Base-by-base conservation (phyloP, 2,797 vertebrate species). In the Uromys caudimaculatus region DNA sequence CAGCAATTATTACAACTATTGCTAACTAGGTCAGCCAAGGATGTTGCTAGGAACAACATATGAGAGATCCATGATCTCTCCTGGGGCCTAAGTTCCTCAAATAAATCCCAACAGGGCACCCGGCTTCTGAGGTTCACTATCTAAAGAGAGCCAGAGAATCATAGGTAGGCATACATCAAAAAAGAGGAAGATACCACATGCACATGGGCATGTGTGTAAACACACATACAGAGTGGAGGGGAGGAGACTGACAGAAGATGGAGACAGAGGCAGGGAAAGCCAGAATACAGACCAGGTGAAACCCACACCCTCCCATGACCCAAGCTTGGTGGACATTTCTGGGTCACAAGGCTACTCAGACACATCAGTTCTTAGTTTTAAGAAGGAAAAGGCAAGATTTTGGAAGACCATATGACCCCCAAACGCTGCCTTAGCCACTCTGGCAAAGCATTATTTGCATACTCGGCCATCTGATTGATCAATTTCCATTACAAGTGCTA, bases 341-440 rank as follows among this genome's bases (percentile, higher is more conserved):
- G 17, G 23, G 10, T 47, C 38, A 84, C 12, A 21, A 60, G 7
- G 21, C 23, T 10, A 62, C 38, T 9, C 11, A 5, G 1, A 6
- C 4, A 17, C 32, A 52, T 6, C 17, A 38, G 2, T 44, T 32
- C 3, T 52, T 35, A 6, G 14, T n/a, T 58, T 24, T 76, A 0
- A 54, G 0, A 19, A 7, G 5, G 11, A 32, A 79, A 17, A 12
- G 21, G 0, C 3, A 24, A 16, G 32, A 0, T 54, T 23, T 35
- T 21, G 0, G 6, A 71, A 60, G 14, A n/a, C 52, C 13, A 35
- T 8, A 4, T 67, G 21, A 12, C 8, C 50, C 50, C 19, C 10
- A 77, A 91, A 23, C 75, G 29, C 3, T 9, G 3, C 16, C 10
- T 3, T 17, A 14, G 6, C 19, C 19, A n/a, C 23, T 44, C 52